These are phyloP conservation scores for Gymnothorax javanicus DNA, from an alignment of 2,797 vertebrate species.

Conservation along the genomic window DNA sequence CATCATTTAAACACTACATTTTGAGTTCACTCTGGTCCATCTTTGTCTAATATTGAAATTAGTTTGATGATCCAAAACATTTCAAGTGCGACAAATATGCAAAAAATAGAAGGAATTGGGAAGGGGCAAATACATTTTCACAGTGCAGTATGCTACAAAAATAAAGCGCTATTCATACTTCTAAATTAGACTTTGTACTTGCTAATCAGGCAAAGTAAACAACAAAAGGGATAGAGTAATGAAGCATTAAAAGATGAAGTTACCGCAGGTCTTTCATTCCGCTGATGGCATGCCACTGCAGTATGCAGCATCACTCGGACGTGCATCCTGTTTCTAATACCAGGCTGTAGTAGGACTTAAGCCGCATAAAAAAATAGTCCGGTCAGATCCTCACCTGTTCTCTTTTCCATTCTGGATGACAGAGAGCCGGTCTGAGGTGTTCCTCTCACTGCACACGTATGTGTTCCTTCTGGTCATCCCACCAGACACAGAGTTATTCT, in stretches of 20 bases:
- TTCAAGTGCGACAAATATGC: no score
- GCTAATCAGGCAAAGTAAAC: no score
- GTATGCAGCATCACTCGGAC: slow-evolving; percentile 3
- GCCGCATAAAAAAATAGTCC: not conserved
- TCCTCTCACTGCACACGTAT: slow-evolving; percentile 94
- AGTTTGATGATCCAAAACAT: no score
- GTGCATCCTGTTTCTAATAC: not conserved
- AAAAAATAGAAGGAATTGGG: no score
- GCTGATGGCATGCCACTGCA: not conserved
- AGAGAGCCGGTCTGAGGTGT: slow-evolving; percentile 88
- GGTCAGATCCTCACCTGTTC: slow-evolving; percentile 81
- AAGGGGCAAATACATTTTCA: no score
- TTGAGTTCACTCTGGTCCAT: no score
- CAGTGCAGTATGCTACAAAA: not conserved
- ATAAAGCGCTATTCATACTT: not conserved
- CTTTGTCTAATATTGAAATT: no score
- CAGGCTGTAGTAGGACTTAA: not conserved
- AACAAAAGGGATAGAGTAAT: no score
- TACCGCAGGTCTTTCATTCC: no score
- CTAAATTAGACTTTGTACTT: no score
- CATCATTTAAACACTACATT: no score
- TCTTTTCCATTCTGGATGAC: slow-evolving; percentile 98
- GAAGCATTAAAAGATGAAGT: no score
- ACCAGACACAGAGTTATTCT: slow-evolving; percentile 88
- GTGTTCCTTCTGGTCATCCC: slow-evolving; percentile 97